Evolutionary conservation across 2,888 invertebrate species (phyloP).

Genomic region (Microctonus brassicae): DNA sequence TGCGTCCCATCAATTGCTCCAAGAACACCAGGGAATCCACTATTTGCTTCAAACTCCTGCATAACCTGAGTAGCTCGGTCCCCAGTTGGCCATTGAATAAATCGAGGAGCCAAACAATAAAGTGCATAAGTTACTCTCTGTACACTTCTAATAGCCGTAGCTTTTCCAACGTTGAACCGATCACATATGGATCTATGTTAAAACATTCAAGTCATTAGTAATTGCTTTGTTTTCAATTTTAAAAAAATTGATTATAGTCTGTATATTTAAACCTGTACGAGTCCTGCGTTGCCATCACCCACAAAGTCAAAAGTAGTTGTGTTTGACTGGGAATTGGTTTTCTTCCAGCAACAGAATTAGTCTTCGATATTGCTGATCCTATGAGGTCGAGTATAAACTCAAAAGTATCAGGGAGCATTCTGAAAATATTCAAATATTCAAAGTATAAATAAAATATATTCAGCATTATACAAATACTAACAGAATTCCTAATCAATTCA

Average conservation of each 20-base stretch:
- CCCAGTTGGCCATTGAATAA: constrained; percentile 47
- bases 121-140: constrained; percentile 40
- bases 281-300: not conserved
- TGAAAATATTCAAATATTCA: constrained; percentile 5
- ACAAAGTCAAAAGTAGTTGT: no score
- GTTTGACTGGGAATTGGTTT: no score
- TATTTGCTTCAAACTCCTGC: constrained; percentile 12
- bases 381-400: constrained; percentile 3
- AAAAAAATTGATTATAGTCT: no score
- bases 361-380: not conserved
- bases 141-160: constrained; percentile 43
- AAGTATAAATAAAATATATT: no score
- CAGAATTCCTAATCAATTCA: no score
- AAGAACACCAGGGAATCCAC: constrained; percentile 20
- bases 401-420: constrained; percentile 1
- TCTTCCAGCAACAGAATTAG: no score
- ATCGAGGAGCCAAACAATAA: constrained; percentile 33
- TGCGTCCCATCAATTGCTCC: constrained; percentile 48
- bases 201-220: no score
- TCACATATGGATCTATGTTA: constrained; percentile 45
- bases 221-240: no score
- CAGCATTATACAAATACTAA: no score
- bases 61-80: constrained; percentile 6
- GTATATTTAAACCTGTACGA: no score
- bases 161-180: constrained; percentile 45